A percentile compares a stretch with the other conserved stretches of the same genome.
These are phyloP conservation scores for Cataglyphis cursor DNA, from an alignment of 2,888 invertebrate genomes.

Conservation along the genomic window DNA sequence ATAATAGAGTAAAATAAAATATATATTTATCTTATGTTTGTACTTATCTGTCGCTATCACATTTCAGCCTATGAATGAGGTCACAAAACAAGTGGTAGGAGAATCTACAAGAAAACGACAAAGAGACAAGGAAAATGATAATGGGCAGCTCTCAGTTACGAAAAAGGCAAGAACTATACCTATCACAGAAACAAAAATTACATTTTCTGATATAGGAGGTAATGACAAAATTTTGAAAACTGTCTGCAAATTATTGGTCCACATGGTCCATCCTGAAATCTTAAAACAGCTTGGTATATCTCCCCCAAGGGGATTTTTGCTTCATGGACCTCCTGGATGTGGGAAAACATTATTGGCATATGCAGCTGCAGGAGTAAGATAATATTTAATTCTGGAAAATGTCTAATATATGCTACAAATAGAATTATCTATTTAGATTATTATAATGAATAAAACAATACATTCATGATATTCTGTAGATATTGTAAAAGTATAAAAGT, in stretches of 20 bases:
- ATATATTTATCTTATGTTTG: neutral
- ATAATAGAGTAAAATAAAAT: neutral
- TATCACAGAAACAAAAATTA: constrained; percentile 87
- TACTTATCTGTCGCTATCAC: neutral
- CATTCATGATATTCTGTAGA: neutral
- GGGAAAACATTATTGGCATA: constrained; percentile 95
- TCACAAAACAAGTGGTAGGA: constrained; percentile 39
- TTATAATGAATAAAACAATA: constrained; percentile 7
- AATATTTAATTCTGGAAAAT: constrained; percentile 28
- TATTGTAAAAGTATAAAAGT: constrained; percentile 6
- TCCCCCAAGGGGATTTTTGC: constrained; percentile 95
- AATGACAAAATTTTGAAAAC: constrained; percentile 91
- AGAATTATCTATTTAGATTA: constrained; percentile 14
- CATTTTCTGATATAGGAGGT: constrained; percentile 94
- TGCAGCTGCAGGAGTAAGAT: constrained; percentile 93
- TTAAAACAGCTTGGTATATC: constrained; percentile 94
- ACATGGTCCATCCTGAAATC: constrained; percentile 96
- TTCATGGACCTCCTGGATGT: constrained; percentile 98
- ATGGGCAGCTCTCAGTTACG: constrained; percentile 82
- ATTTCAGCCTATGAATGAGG: constrained; percentile 58
- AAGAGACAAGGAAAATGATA: constrained; percentile 86
- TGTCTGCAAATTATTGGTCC: constrained; percentile 92
- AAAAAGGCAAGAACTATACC: constrained; percentile 68
- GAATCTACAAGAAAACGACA: constrained; percentile 83
- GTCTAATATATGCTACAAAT: neutral